phyloP scores from a whole-genome alignment of 2,113 vertebrate species.

The Rhynchopsitta pachyrhyncha region DNA sequence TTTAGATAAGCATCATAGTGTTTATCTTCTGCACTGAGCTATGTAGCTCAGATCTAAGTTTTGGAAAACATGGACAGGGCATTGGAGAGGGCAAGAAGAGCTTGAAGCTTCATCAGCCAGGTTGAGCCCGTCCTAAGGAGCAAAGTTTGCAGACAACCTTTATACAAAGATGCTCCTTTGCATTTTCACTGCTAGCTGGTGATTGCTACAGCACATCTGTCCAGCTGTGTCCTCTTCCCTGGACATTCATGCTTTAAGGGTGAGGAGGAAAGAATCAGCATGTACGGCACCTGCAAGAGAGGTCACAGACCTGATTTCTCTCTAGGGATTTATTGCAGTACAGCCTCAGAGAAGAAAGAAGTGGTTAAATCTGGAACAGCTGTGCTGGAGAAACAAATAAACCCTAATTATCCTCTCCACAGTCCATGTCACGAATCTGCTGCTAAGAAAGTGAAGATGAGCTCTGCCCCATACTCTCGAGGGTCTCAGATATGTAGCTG shows the following conservation, averaged over 20 bases:
- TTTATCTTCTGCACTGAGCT: neutral
- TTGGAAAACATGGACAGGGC: neutral
- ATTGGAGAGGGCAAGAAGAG: neutral
- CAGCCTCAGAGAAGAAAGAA: neutral
- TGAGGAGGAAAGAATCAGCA: neutral
- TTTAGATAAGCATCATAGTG: neutral
- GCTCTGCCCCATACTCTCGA: rapidly evolving
- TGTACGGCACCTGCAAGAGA: neutral
- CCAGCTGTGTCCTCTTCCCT: neutral
- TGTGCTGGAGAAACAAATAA: neutral
- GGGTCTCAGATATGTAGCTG: neutral
- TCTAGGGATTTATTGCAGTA: rapidly evolving
- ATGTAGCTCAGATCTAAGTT: neutral
- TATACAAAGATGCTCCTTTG: neutral
- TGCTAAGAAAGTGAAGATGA: neutral
- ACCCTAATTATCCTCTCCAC: neutral
- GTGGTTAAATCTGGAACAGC: neutral
- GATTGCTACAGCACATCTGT: neutral
- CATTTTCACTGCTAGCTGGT: neutral
- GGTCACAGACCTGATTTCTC: neutral
- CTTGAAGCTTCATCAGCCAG: neutral
- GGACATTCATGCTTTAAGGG: neutral
- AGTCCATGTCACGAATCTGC: neutral
- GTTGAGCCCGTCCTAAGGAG: neutral
- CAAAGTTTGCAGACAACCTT: neutral